Base-by-base conservation (phyloP, 2,888 invertebrate species). In the Augiades crinisus region DNA sequence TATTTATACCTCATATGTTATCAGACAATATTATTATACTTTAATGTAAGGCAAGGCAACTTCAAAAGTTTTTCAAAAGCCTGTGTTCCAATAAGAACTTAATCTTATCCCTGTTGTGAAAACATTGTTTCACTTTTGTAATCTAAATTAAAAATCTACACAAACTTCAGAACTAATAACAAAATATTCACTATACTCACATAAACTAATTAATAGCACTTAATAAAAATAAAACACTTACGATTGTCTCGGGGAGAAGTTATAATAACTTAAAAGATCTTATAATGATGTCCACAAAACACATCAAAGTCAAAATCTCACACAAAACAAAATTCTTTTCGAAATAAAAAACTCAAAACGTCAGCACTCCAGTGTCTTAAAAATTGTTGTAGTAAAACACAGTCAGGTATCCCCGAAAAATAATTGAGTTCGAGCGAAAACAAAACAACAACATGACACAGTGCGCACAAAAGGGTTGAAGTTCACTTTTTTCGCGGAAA, bases 391-490 rank as follows among this genome's bases (percentile, higher is more conserved):
- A 70, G 68, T 58, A 58, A 65, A 72, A 73, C 78, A 81, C 78
- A 78, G 80, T 79, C 77, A 75, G 72, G 65, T 70, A 78, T 78
- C 76, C 79, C 80, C 81, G 72, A 74, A 72, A n/a, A 77, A 78
- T 73, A 76, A 70, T 78, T 64, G 68, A 79, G 80, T 80, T 75
- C 71, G 68, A 63, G 66, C 66, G 67, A 80, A 80, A 81, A 76
- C 80, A 81, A 79, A 80, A 82, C 80, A 81, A 79, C 76, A 79
- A 79, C 76, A 81, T 68, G 63, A 66, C 67, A 72, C 79, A 75
- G 75, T 73, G 74, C 30, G 72, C 78, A 79, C 76, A 76, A 72
- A 78, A 74, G 34, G 10, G 37, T 14, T 19, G 37, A 51, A 75
- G 79, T 80, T 74, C 79, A 79, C 79, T 68, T 63, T 58, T 61